Evolutionary conservation across 2,797 vertebrate species (phyloP).

Genomic region (Sebastes vulpes): DNA sequence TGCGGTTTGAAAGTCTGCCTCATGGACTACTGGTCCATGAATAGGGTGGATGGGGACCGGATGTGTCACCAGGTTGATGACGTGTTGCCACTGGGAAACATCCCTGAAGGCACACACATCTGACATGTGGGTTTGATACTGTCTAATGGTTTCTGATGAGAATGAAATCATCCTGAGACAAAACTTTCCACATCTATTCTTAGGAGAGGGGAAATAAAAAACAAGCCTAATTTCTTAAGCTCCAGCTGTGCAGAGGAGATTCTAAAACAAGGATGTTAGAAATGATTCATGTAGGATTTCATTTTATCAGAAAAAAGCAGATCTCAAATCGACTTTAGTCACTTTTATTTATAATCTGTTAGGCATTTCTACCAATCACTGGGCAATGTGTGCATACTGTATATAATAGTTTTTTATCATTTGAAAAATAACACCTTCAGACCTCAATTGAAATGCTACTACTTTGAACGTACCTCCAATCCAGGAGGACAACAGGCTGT

Average conservation of each 20-base stretch:
- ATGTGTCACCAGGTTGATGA: conserved; percentile 74
- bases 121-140: conserved; percentile 66
- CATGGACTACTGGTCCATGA: conserved; percentile 58
- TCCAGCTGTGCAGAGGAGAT: not conserved
- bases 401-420: not conserved
- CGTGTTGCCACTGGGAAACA: conserved; percentile 65
- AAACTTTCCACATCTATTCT: conserved; percentile 30
- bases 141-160: conserved; percentile 68
- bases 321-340: not conserved
- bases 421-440: not conserved
- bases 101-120: conserved; percentile 60
- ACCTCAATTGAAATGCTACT: not conserved
- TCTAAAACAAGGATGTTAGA: not conserved
- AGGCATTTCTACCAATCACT: not conserved
- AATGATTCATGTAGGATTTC: conserved; percentile 4
- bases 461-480: not conserved
- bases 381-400: not conserved
- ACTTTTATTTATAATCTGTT: not conserved
- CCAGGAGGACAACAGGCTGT: no score
- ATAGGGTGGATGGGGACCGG: conserved; percentile 29
- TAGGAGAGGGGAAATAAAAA: conserved; percentile 15
- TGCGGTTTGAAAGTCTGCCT: conserved; percentile 21
- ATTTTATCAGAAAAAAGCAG: not conserved
- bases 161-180: conserved; percentile 51
- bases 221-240: not conserved